Conservation (phyloP, 2,888 invertebrate genomes). For the Tricholauxania praeusta region DNA sequence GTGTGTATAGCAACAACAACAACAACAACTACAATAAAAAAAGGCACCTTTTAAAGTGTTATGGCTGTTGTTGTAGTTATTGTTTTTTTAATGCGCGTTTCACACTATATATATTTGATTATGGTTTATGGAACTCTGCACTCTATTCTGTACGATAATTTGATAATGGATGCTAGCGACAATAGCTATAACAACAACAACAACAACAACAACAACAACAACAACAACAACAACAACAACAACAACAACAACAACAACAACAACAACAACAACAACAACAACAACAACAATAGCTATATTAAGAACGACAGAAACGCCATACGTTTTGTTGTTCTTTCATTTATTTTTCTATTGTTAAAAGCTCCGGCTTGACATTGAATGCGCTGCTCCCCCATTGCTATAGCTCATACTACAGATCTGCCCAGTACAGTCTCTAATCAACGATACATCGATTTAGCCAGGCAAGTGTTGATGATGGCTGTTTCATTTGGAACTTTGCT, state of each 20-base stretch:
- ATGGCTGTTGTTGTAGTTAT: conserved; percentile 7
- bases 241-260: conserved; percentile 2
- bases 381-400: not conserved
- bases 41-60: not conserved
- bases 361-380: conserved; percentile 11
- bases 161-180: conserved; percentile 37
- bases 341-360: conserved; percentile 2
- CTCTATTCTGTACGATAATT: conserved; percentile 38
- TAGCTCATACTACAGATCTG: not conserved
- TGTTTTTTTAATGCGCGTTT: not conserved
- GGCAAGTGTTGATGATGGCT: not conserved
- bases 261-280: not conserved
- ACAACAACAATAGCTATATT: not conserved
- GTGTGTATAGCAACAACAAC: not conserved
- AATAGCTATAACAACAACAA: conserved; percentile 15
- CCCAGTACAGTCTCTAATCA: not conserved
- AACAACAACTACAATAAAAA: too few species aligned
- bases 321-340: conserved; percentile 2
- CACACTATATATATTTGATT: conserved; percentile 34
- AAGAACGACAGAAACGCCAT: not conserved
- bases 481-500: not conserved
- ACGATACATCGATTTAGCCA: not conserved
- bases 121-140: conserved; percentile 40
- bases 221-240: not conserved
- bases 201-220: not conserved